Conservation (phyloP, 2,797 vertebrate species). For the Pangasius krempfi region DNA sequence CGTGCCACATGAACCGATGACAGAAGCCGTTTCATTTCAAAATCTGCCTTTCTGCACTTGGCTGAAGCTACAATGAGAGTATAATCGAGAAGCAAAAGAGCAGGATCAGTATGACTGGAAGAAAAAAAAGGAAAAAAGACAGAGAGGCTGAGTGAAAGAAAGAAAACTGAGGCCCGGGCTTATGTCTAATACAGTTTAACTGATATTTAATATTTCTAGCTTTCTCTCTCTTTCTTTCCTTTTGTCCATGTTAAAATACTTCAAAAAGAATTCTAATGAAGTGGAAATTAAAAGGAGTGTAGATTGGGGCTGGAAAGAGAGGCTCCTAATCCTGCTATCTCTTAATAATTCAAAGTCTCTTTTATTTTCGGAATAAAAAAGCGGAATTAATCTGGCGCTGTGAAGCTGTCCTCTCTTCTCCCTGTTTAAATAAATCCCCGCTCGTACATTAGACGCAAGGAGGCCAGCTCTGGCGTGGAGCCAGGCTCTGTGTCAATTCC, state of each 20-base stretch:
- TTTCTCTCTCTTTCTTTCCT: constrained; percentile 94
- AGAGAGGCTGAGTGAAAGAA: constrained; percentile 29
- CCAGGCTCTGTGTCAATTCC: constrained; percentile 82
- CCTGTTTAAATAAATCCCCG: constrained; percentile 95
- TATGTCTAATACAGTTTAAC: constrained; percentile 98
- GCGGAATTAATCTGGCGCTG: constrained; percentile 97
- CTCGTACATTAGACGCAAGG: constrained; percentile 85
- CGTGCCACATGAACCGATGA: constrained; percentile 71
- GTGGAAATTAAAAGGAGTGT: constrained; percentile 99
- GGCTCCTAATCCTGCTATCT: constrained; percentile 99
- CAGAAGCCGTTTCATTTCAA: constrained; percentile 71
- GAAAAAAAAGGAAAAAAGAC: constrained; percentile 52
- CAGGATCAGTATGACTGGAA: constrained; percentile 75
- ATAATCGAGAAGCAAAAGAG: constrained; percentile 82
- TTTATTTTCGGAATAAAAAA: constrained; percentile 99
- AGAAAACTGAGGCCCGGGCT: constrained; percentile 75
- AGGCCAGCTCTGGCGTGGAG: constrained; percentile 82
- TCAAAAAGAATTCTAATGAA: constrained; percentile 99
- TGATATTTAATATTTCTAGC: constrained; percentile 99
- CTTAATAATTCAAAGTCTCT: constrained; percentile 99
- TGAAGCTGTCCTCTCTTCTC: constrained; percentile 96
- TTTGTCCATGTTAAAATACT: constrained; percentile 99
- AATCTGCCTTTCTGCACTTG: constrained; percentile 76
- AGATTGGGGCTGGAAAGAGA: constrained; percentile 94
- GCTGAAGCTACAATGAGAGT: constrained; percentile 81